These are phyloP conservation scores for Drosophila meridionalis DNA, from an alignment of 2,888 invertebrate species.

Conservation along the genomic window DNA sequence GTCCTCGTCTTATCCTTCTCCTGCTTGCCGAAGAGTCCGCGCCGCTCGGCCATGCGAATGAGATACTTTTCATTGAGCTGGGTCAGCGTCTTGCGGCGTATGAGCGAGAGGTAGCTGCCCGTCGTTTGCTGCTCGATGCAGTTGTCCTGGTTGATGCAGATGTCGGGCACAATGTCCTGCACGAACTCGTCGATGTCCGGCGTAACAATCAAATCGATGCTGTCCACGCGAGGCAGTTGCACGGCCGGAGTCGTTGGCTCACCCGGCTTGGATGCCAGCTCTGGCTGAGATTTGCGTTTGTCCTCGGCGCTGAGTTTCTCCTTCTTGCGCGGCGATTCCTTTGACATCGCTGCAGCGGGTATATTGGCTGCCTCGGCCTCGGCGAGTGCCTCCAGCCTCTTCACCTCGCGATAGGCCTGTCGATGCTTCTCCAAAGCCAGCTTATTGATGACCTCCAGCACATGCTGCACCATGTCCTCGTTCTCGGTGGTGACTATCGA, in stretches of 20 bases:
- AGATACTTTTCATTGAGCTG: constrained; percentile 92
- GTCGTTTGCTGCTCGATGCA: constrained; percentile 85
- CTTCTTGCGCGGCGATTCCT: constrained; percentile 74
- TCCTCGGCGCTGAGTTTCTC: constrained; percentile 59
- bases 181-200: constrained; percentile 87
- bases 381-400: constrained; percentile 81
- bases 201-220: constrained; percentile 63
- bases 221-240: constrained; percentile 52
- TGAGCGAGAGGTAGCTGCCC: constrained; percentile 87
- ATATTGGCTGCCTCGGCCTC: constrained; percentile 82
- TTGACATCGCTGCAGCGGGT: constrained; percentile 78
- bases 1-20: constrained; percentile 83
- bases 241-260: constrained; percentile 17
- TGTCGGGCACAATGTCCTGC: constrained; percentile 87
- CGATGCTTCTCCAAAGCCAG: constrained; percentile 89
- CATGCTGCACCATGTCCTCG: constrained; percentile 89
- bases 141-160: constrained; percentile 86
- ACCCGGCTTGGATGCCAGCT: constrained; percentile 36
- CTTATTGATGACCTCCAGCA: constrained; percentile 89
- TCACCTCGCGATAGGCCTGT: constrained; percentile 82
- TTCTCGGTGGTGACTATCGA: constrained; percentile 92
- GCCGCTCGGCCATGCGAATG: constrained; percentile 92
- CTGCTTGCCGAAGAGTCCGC: constrained; percentile 90
- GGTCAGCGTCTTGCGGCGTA: constrained; percentile 88
- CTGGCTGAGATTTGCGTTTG: constrained; percentile 54